Base-by-base conservation (phyloP, 2,113 vertebrate genomes). In the Salvelinus namaycush region DNA sequence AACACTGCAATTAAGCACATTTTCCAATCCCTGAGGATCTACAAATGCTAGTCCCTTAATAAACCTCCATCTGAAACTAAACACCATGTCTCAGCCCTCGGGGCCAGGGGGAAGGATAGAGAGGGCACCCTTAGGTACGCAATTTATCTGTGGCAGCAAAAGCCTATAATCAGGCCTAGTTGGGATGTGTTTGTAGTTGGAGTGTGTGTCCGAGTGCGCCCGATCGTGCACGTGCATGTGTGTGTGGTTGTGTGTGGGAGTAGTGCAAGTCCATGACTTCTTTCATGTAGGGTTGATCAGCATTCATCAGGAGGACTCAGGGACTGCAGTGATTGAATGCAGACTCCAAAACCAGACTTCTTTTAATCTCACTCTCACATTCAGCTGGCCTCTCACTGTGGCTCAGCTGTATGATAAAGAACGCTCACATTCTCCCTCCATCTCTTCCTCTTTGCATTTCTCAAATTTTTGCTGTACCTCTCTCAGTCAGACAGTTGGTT, bases 321-420 rank as follows among this genome's bases (percentile, higher is more conserved):
- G 87, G 90, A 94, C 92, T 94, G 92, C 88, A 91, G 92, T 94
- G 93, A 94, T 94, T 97, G 96, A 96, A 97, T 96, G 94, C 95
- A 93, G 93, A 94, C 95, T 95, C 92, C 94, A 91, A 91, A 16
- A 13, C 65, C 22, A 92, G 91, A 82, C 86, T 94, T 93, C 90
- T 94, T 96, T 96, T 96, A 96, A 96, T 96, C 95, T 95, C 94
- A 87, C 93, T 92, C 92, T 92, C 92, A 93, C 91, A 94, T 95
- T 95, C 94, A 95, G 95, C 93, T 92, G 91, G 87, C 85, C 86
- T 86, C 89, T 88, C 90, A 90, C 92, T 87, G 90, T 91, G 92
- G 92, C 95, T 95, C 95, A 96, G 94, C 94, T 96, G 94, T 92
- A 94, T 92, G 90, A 95, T 95, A 96, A 95, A 96, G 94, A 94